These are phyloP conservation scores for Rhodinocichla rosea DNA, from an alignment of 2,113 vertebrate genomes.

Conservation along the genomic window DNA sequence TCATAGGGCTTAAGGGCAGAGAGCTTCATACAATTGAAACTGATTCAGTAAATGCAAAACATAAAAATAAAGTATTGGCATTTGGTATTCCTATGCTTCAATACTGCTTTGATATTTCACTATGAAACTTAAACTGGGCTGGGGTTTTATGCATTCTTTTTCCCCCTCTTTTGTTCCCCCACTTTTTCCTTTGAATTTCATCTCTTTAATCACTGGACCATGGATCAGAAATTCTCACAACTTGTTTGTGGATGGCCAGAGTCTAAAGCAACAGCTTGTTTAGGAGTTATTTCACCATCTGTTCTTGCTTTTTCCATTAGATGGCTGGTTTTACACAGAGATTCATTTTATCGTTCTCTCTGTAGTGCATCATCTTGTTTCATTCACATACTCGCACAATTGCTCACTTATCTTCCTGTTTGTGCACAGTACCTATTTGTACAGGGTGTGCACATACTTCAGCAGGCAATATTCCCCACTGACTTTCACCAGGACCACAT, in stretches of 20 bases:
- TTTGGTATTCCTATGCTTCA: constrained; percentile 76
- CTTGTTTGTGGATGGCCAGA: constrained; percentile 60
- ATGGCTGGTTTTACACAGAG: constrained; percentile 23
- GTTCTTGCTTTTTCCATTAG: constrained; percentile 64
- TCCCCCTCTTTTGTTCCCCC: constrained; percentile 61
- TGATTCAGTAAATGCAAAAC: constrained; percentile 74
- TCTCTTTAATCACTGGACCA: constrained; percentile 77
- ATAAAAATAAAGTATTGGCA: constrained; percentile 71
- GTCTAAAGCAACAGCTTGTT: constrained; percentile 51
- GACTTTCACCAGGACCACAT: background rate
- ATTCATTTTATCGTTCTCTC: background rate
- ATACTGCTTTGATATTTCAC: constrained; percentile 80
- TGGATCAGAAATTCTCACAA: constrained; percentile 64
- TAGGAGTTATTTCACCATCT: constrained; percentile 63
- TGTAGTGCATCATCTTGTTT: constrained; percentile 20
- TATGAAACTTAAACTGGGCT: constrained; percentile 74
- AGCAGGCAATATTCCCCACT: background rate
- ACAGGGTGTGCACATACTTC: background rate
- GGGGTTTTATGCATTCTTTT: constrained; percentile 77
- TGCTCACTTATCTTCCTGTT: background rate
- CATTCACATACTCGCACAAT: background rate
- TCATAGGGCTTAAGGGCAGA: constrained; percentile 57
- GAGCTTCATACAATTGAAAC: constrained; percentile 64
- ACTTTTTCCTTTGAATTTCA: constrained; percentile 68
- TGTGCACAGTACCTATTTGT: background rate